Conservation (phyloP, 37 sponge, comb jelly and placozoan species). For the Corticium candelabrum region DNA sequence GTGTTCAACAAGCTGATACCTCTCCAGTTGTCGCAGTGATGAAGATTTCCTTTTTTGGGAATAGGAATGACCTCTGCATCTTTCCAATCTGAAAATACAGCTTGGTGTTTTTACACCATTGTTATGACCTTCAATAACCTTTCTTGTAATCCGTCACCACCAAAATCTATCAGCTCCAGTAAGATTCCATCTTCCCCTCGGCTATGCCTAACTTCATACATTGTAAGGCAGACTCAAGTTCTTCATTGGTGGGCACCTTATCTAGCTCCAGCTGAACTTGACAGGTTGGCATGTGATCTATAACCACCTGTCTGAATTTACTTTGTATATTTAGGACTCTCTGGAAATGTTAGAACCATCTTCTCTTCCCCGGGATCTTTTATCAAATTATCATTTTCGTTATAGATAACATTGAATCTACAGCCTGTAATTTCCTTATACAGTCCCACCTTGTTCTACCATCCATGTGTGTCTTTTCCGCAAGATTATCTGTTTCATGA, state of each 20-base stretch:
- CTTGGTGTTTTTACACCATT: not conserved
- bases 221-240: not conserved
- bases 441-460: conserved; percentile 6
- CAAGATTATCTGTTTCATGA: not conserved
- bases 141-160: not conserved
- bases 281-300: not conserved
- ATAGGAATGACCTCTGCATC: not conserved
- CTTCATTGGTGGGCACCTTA: not conserved
- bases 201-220: not conserved
- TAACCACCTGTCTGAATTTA: not conserved
- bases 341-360: not conserved
- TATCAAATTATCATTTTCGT: too few species aligned
- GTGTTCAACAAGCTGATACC: too few species aligned
- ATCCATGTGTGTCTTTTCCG: conserved; percentile 9
- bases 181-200: not conserved
- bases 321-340: not conserved
- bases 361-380: too few species aligned
- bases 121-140: not conserved
- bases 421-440: too few species aligned
- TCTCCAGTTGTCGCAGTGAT: not conserved
- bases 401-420: too few species aligned
- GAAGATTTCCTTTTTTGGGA: not conserved
- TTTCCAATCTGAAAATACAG: not conserved
- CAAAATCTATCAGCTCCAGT: not conserved
- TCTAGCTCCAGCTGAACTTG: not conserved